Base-by-base conservation (phyloP, 2,888 invertebrate species). In the Rhingia campestris region DNA sequence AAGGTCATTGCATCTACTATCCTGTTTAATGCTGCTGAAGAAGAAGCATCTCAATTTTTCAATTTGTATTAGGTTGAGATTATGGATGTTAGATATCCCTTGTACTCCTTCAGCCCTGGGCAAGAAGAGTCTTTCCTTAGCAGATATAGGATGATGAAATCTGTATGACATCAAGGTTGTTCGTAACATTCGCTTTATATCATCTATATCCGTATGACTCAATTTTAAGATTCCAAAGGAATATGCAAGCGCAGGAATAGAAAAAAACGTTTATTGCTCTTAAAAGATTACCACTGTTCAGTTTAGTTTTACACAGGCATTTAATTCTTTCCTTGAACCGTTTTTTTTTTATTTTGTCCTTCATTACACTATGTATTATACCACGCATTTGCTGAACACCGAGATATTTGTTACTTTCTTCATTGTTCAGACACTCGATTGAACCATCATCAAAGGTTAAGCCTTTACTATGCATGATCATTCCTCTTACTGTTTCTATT, bases 11-110 rank as follows among this genome's bases (percentile, higher is more conserved):
- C 54, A 33, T 37, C 54, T 33, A 3, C 54, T 54, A 9, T 12
- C 7, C 6, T 54, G 54, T 41, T 41, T n/a, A n/a, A 3, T 41
- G n/a, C 10, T 10, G 32, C n/a, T 41, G 41, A 10, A 41, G n/a
- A 41, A 41, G 41, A 41, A 41, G 9, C 10, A 41, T 41, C 41
- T 9, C 4, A 41, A n/a, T 41, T 41, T 39, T 39, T 39, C 39
- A 39, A 39, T 39, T 41, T 10, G 41, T 41, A 41, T 41, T 9
- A 4, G n/a, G n/a, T 41, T 9, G 10, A 41, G n/a, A 41, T 41
- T n/a, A 41, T 41, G 41, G n/a, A 41, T 41, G 41, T 41, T 41
- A n/a, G 41, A 41, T 41, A 41, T 41, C 41, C n/a, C n/a, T n/a
- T n/a, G n/a, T n/a, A n/a, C n/a, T n/a, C n/a, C n/a, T n/a, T n/a